Base-by-base conservation (phyloP, 2,113 vertebrate species). In the Coracopsis vasa region DNA sequence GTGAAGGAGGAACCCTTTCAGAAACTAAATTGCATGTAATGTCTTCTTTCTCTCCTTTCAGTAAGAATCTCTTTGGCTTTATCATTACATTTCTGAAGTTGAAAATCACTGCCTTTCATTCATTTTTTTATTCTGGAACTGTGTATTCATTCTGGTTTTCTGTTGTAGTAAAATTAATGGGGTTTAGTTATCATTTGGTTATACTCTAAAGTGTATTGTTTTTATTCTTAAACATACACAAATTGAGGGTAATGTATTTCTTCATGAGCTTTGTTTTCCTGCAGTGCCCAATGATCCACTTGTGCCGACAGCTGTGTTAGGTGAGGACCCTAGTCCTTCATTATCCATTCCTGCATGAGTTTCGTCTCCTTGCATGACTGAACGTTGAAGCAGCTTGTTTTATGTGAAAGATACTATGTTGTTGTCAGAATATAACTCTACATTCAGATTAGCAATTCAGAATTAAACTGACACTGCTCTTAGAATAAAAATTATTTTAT, bases 281-380 rank as follows among this genome's bases (percentile, higher is more conserved):
- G 25, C 99, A 99, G 99, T 99, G 98, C 99, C 99, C 98, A 99
- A 99, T 98, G 99, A 99, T 94, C 99, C 99, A 79, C 99, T 99
- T 98, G 99, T 99, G 97, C 99, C 99, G 92, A 99, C 99, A 58
- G 99, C 99, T 96, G 99, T 99, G 98, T 98, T 99, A 99, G 99
- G 99, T 99, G 99, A 99, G 99, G 98, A 97, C 96, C 80, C 82
- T 94, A 97, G 96, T 97, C 97, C 98, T 97, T 98, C 97, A 84
- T 96, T 94, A 92, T 86, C 73, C 86, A 74, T 90, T 97, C 88
- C 94, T 96, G 97, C 97, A 98, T 98, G 98, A 96, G 94, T 98
- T 95, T 73, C 73, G 62, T 96, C 95, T 98, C 95, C 95, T 98
- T 98, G 98, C 98, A 98, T 98, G 97, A 89, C 74, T 97, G 92